Base-by-base conservation (phyloP, 2,888 invertebrate species). In the Nyleta sp. region DNA sequence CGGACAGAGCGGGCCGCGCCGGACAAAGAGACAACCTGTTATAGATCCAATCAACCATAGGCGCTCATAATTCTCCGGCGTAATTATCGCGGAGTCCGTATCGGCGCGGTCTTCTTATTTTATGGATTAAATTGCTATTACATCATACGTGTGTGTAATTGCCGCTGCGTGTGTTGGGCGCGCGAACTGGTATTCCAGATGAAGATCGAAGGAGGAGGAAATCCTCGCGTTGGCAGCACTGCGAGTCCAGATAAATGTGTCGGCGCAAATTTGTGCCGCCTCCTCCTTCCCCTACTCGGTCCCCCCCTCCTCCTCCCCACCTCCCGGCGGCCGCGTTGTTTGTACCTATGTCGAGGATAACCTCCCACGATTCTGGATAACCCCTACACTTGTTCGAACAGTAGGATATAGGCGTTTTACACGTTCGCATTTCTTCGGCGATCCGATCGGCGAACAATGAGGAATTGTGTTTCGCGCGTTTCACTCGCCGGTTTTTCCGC, bases 81-180 rank as follows among this genome's bases (percentile, higher is more conserved):
- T 88, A 89, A 89, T 89, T 89, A 89, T 89, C 87, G 86, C 86
- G 82, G 83, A 86, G 84, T 86, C 86, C 84, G 18, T 62, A 70
- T 85, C 83, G 80, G 82, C 44, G 78, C 82, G 82, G 84, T 88
- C 81, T 83, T 89, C 86, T 89, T 89, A 86, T 88, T 89, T 88
- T 88, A 87, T 88, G 89, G 87, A 89, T 89, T 87, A 88, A 89
- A 88, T 87, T 87, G 86, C 87, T 85, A 85, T 88, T 88, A 87
- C 87, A 83, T 87, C 87, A 87, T 84, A 84, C 53, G 10, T 15
- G 48, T 65, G 48, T 73, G 52, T 64, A 68, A 68, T 59, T 50
- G 59, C 48, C 15, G 5, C 15, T 42, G 59, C 60, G 70, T 44
- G 53, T 64, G 31, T 59, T 18, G 40, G 42, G 1, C 15, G 68